These are phyloP conservation scores for Neocrepidodera transversa DNA, from an alignment of 2,888 invertebrate species.

Conservation along the genomic window DNA sequence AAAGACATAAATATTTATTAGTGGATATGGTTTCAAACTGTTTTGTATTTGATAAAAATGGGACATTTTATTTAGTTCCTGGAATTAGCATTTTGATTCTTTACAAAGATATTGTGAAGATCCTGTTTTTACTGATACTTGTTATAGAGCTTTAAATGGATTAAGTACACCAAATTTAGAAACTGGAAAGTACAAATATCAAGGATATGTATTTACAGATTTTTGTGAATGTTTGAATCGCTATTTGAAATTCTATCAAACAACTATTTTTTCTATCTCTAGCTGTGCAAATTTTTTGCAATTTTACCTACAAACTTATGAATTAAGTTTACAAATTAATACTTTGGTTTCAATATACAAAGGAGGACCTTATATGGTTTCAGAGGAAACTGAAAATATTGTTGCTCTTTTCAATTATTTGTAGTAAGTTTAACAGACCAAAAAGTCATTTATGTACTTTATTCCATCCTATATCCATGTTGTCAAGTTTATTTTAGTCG, in stretches of 20 bases:
- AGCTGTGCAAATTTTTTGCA: conserved; percentile 49
- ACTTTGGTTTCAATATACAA: conserved; percentile 66
- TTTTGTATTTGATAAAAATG: conserved; percentile 49
- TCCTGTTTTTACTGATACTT: conserved; percentile 53
- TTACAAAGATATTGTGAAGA: conserved; percentile 51
- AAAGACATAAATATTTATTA: conserved; percentile 53
- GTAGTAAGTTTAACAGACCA: conserved; percentile 68
- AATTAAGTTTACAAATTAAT: conserved; percentile 64
- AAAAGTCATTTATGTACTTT: conserved; percentile 65
- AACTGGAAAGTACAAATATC: conserved; percentile 49
- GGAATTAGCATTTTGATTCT: conserved; percentile 47
- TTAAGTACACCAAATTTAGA: conserved; percentile 50
- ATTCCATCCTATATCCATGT: conserved; percentile 58
- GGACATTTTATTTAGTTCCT: conserved; percentile 49
- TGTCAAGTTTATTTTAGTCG: conserved; percentile 62
- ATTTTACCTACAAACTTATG: conserved; percentile 59
- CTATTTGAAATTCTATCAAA: conserved; percentile 68
- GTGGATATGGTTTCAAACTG: conserved; percentile 56
- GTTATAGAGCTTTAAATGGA: conserved; percentile 53
- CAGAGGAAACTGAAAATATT: conserved; percentile 59
- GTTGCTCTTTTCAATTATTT: conserved; percentile 70
- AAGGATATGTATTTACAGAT: conserved; percentile 62
- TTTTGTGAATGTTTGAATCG: conserved; percentile 68
- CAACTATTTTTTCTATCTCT: conserved; percentile 55
- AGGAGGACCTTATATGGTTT: conserved; percentile 55